phyloP scores from a whole-genome alignment of 2,113 vertebrate species.

The Erinaceus europaeus region DNA sequence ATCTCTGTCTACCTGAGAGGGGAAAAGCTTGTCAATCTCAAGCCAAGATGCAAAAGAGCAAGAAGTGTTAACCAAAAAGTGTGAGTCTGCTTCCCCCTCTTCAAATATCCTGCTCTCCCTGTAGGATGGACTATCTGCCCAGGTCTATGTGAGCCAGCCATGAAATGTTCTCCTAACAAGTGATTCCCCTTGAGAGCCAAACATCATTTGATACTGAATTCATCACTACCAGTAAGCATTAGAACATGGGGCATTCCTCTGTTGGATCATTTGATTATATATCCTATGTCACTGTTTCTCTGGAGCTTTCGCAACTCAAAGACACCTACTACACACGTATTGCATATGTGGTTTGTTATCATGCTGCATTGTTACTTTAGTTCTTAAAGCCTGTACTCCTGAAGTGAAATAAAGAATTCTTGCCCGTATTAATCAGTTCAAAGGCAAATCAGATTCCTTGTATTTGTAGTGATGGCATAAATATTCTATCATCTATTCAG shows the following conservation, averaged over 20 bases:
- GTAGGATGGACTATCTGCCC: neutral
- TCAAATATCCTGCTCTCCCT: neutral
- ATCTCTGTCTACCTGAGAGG: slow-evolving; percentile 55
- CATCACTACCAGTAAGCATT: neutral
- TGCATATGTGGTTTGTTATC: slow-evolving; percentile 12
- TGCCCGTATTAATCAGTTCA: slow-evolving; percentile 22
- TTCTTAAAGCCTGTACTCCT: slow-evolving; percentile 21
- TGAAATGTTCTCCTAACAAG: slow-evolving; percentile 37
- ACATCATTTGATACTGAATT: slow-evolving; percentile 10
- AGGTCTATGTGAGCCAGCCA: neutral
- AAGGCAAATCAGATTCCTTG: slow-evolving; percentile 40
- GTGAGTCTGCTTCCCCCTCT: neutral
- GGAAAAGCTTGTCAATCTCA: slow-evolving; percentile 44
- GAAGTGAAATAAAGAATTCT: slow-evolving; percentile 44
- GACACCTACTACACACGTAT: neutral
- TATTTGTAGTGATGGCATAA: slow-evolving; percentile 36
- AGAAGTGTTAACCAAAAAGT: neutral
- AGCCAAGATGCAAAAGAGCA: slow-evolving; percentile 47
- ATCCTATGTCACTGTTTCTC: slow-evolving; percentile 25
- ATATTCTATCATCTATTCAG: slow-evolving; percentile 22
- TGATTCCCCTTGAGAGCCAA: neutral
- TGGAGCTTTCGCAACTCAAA: neutral
- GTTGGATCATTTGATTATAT: slow-evolving; percentile 1
- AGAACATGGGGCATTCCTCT: neutral
- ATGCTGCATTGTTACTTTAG: neutral